phyloP scores from a whole-genome alignment of 2,113 vertebrate genomes.

The Bufo gargarizans region DNA sequence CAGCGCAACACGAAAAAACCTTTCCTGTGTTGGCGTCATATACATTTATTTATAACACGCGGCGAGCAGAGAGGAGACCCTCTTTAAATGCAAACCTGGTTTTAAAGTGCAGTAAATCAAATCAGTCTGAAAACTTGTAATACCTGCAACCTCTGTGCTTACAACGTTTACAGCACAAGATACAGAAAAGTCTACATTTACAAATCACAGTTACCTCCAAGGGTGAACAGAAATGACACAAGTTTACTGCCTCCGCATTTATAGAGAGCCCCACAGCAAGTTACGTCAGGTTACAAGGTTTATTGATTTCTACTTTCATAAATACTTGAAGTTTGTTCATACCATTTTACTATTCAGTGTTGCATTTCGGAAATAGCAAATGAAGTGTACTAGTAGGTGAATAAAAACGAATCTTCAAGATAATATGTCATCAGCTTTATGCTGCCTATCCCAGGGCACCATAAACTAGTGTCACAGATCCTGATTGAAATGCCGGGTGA shows the following conservation, averaged over 20 bases:
- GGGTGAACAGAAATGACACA: neutral
- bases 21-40: conserved; percentile 62
- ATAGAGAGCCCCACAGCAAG: neutral
- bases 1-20: conserved; percentile 62
- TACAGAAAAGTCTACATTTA: neutral
- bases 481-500: too few relatives aligned
- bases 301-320: neutral
- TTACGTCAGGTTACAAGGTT: neutral
- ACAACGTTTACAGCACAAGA: neutral
- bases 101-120: conserved; percentile 24
- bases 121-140: neutral
- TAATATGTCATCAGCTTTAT: too few relatives aligned
- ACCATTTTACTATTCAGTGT: too few relatives aligned
- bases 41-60: conserved; percentile 58
- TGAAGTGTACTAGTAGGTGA: too few relatives aligned
- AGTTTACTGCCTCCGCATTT: neutral
- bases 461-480: too few relatives aligned
- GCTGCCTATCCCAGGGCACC: too few relatives aligned
- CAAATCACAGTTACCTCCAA: neutral
- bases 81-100: conserved; percentile 28
- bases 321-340: too few relatives aligned
- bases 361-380: too few relatives aligned
- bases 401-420: too few relatives aligned
- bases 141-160: neutral
- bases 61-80: conserved; percentile 63